Conservation (phyloP, 2,888 invertebrate species). For the Sycophila texana region DNA sequence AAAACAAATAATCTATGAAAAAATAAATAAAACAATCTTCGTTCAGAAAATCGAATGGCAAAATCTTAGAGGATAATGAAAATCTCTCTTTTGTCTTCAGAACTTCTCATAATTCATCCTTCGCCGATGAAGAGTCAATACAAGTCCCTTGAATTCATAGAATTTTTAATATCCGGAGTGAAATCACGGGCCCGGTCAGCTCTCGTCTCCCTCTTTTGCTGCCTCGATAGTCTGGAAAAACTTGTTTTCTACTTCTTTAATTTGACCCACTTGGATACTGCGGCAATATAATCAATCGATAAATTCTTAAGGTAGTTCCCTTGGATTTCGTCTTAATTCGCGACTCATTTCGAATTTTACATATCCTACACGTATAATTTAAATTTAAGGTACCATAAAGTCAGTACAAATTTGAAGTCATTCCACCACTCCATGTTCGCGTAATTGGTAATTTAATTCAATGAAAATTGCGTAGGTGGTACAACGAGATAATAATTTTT, state of each 20-base stretch:
- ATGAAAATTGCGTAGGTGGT: too few relatives aligned
- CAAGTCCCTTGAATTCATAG: not conserved
- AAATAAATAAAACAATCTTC: not conserved
- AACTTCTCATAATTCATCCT: constrained; percentile 10
- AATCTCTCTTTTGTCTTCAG: not conserved
- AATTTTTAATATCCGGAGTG: constrained; percentile 31
- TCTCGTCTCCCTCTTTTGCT: not conserved
- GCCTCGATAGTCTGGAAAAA: not conserved
- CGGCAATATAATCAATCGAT: constrained; percentile 65
- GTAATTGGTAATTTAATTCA: too few relatives aligned
- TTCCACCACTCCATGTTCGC: too few relatives aligned
- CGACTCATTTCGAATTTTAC: too few relatives aligned
- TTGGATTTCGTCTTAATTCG: too few relatives aligned
- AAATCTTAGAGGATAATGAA: not conserved
- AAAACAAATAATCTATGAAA: not conserved
- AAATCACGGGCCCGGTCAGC: not conserved
- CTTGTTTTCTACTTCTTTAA: constrained; percentile 49
- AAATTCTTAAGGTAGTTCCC: constrained; percentile 44
- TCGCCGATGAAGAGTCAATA: not conserved
- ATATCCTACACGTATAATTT: too few relatives aligned
- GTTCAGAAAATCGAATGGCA: not conserved
- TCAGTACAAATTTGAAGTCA: too few relatives aligned
- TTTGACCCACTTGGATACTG: constrained; percentile 63
- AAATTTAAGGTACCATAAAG: too few relatives aligned
- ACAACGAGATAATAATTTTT: too few relatives aligned